Evolutionary conservation across 2,797 vertebrate genomes (phyloP).

Genomic region (Mus spretus): DNA sequence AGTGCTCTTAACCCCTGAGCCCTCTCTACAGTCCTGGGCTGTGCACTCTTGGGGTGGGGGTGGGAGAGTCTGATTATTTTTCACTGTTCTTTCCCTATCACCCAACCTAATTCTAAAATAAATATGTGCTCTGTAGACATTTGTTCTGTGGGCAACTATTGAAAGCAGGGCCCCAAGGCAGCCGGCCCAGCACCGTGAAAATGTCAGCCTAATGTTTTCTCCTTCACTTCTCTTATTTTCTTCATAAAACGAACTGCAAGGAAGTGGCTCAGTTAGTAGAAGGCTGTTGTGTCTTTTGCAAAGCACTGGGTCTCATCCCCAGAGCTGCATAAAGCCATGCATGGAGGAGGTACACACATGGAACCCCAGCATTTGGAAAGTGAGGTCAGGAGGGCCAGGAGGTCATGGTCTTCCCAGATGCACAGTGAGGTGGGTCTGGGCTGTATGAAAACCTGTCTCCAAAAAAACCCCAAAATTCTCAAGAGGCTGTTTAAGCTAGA

Average conservation of each 20-base stretch:
- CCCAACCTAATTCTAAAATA: background rate
- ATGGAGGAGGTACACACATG: background rate
- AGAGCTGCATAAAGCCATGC: background rate
- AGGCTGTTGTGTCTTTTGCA: background rate
- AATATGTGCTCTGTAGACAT: background rate
- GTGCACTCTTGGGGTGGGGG: background rate
- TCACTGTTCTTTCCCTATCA: background rate
- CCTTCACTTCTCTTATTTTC: background rate
- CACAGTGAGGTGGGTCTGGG: background rate
- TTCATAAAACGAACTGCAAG: background rate
- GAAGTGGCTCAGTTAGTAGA: background rate
- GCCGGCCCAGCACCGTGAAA: background rate
- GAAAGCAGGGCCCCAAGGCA: background rate
- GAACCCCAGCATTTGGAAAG: no score
- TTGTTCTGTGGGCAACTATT: background rate
- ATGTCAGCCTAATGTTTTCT: slow-evolving; percentile 1
- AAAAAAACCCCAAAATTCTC: background rate
- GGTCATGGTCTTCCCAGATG: background rate
- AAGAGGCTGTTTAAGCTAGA: background rate
- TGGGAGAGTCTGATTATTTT: background rate
- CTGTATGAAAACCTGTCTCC: background rate
- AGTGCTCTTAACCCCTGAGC: background rate
- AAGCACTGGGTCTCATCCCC: no score
- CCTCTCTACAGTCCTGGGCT: background rate
- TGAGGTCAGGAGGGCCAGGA: background rate